Evolutionary conservation across 30 jellyfish, hydroid and myxozoan genomes (phyloP).

Genomic region (Aurelia coerulea): DNA sequence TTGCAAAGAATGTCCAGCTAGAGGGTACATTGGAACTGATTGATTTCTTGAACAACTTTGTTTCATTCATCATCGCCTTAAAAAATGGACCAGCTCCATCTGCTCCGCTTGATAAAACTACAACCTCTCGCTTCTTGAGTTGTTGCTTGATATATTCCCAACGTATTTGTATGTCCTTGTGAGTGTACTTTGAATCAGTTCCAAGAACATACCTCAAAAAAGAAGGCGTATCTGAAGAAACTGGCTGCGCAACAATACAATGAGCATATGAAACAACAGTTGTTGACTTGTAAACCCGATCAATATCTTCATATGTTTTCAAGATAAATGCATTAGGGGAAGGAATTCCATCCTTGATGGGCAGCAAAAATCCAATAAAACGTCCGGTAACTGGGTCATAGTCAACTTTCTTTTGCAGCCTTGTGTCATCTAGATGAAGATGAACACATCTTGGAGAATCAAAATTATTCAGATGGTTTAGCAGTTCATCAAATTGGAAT

Average conservation of each 20-base stretch:
- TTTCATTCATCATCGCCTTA: not conserved
- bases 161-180: too few species aligned
- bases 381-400: slow-evolving; percentile 39
- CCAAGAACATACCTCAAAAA: not conserved
- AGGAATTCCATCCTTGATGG: slow-evolving; percentile 42
- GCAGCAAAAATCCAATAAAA: not conserved
- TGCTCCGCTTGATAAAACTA: too few species aligned
- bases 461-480: too few species aligned
- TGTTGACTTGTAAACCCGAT: not conserved
- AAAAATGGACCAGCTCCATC: not conserved
- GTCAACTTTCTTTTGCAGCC: slow-evolving; percentile 39
- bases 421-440: slow-evolving; percentile 39
- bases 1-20: too few species aligned
- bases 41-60: not conserved
- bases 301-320: slow-evolving; percentile 20
- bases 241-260: slow-evolving; percentile 51
- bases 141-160: too few species aligned
- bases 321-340: slow-evolving; percentile 13
- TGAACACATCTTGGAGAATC: not conserved
- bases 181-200: too few species aligned
- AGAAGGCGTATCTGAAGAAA: slow-evolving; percentile 42
- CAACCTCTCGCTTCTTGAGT: too few species aligned
- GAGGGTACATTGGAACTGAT: not conserved
- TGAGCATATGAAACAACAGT: slow-evolving; percentile 42
- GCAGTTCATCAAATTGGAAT: too few species aligned